Conservation (phyloP, 1,140 invertebrate species). For the Saccostrea cuccullata region DNA sequence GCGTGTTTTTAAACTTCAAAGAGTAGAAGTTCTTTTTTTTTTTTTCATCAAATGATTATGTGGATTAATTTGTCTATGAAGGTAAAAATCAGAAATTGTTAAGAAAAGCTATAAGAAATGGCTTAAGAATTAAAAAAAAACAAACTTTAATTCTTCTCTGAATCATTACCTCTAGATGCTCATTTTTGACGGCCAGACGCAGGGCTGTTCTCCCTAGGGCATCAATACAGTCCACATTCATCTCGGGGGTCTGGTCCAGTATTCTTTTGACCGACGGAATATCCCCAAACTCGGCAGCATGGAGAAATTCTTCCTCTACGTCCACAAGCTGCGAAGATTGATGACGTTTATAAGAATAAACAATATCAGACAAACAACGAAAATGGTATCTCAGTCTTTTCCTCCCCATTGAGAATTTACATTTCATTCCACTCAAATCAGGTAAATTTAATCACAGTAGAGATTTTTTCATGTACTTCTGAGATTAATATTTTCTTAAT, state of each 20-base stretch:
- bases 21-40: too few species aligned
- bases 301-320: slow-evolving; percentile 65
- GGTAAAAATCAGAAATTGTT: too few species aligned
- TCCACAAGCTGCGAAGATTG: slow-evolving; percentile 60
- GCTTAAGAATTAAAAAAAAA: too few species aligned
- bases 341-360: slow-evolving; percentile 57
- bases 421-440: slow-evolving; percentile 8
- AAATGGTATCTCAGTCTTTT: slow-evolving; percentile 34
- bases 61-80: too few species aligned
- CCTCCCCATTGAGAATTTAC: slow-evolving; percentile 14
- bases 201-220: slow-evolving; percentile 68
- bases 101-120: too few species aligned
- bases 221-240: slow-evolving; percentile 69
- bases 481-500: background rate
- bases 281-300: slow-evolving; percentile 69
- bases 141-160: background rate
- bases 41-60: too few species aligned
- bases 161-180: slow-evolving; percentile 70
- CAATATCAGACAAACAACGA: slow-evolving; percentile 42
- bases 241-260: slow-evolving; percentile 62
- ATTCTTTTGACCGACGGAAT: slow-evolving; percentile 64
- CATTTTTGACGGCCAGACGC: slow-evolving; percentile 70
- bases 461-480: background rate
- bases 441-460: background rate
- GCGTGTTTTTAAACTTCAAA: too few species aligned